Conservation (phyloP, 2,888 invertebrate genomes). For the Epinotia ramella region DNA sequence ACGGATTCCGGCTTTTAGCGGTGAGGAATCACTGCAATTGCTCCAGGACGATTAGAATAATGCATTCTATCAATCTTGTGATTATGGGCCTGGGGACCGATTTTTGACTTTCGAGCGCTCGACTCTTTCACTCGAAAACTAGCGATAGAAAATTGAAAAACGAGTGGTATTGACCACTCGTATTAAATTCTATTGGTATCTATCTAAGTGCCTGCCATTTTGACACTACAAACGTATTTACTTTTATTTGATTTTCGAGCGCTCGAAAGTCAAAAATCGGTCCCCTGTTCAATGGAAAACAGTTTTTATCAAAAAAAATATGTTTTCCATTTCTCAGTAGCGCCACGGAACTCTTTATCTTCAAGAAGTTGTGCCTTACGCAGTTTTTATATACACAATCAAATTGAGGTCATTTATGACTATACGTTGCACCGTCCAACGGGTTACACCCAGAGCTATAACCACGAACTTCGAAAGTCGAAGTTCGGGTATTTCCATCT, state of each 20-base stretch:
- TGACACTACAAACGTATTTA: no score
- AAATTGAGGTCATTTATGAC: not conserved
- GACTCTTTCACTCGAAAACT: no score
- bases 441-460: not conserved
- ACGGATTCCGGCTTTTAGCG: slow-evolving; percentile 9
- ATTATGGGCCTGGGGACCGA: not conserved
- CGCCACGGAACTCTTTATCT: not conserved
- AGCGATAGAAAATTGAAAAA: no score
- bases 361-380: not conserved
- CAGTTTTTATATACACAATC: not conserved
- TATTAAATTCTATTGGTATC: no score
- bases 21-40: not conserved
- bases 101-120: no score
- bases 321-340: not conserved
- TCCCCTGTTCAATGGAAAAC: not conserved
- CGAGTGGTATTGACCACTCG: no score
- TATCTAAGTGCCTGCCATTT: no score
- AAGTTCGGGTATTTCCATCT: no score
- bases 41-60: not conserved
- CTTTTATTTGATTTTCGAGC: no score
- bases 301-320: not conserved
- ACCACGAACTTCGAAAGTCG: no score
- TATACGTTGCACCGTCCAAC: not conserved
- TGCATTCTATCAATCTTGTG: not conserved
- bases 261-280: no score